Conservation (phyloP, 2,888 invertebrate genomes). For the Eilema caniola region DNA sequence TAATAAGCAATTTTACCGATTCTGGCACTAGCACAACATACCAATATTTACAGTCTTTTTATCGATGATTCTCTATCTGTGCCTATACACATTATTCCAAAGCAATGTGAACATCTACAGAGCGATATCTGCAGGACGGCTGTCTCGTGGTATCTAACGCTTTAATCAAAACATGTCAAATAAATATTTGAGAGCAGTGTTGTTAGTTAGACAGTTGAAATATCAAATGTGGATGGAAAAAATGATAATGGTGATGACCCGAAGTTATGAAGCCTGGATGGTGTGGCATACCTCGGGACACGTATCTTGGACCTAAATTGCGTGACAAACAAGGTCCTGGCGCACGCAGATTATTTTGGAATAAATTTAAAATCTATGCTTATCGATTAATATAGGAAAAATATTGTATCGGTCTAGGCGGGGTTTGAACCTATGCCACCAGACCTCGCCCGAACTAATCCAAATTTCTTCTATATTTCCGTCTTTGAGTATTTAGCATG, state of each 20-base stretch:
- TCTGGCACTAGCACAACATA: neutral
- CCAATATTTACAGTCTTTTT: conserved; percentile 10
- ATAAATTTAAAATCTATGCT: too few species aligned
- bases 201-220: conserved; percentile 41
- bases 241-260: conserved; percentile 20
- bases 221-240: conserved; percentile 38
- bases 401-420: too few species aligned
- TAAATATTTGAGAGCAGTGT: conserved; percentile 45
- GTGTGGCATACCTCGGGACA: too few species aligned
- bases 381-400: too few species aligned
- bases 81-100: conserved; percentile 31
- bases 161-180: conserved; percentile 56
- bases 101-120: conserved; percentile 39
- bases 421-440: too few species aligned
- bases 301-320: too few species aligned
- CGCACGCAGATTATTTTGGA: too few species aligned
- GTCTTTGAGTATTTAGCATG: too few species aligned
- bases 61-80: conserved; percentile 31
- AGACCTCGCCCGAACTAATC: too few species aligned
- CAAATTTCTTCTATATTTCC: too few species aligned
- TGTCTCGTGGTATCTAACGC: conserved; percentile 48
- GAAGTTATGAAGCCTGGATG: neutral
- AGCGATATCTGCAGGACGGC: conserved; percentile 45
- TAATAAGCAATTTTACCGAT: neutral
- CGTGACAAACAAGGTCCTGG: too few species aligned